Evolutionary conservation across 1,140 invertebrate genomes (phyloP), one percentile per base, ranked within the genome.

Genomic region (Aphis gossypii): DNA sequence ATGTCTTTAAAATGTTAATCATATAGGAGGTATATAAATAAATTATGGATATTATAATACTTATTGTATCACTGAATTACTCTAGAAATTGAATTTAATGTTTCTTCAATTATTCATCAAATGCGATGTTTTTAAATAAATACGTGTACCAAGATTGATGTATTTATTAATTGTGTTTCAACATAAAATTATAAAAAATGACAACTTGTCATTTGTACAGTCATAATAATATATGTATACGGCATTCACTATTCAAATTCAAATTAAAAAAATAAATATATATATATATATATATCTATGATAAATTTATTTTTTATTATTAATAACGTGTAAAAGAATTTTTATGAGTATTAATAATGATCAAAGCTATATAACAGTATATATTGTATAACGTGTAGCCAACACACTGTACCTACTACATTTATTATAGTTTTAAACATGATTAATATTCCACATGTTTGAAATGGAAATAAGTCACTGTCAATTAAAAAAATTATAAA

Each of bases 381-480:
- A 20, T 51, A 51, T 51, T 51, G 18, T 51, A 51, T 0, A 46
- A 76, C n/a, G 30, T n/a, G 60, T 18, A 76, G 60, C 14, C 60
- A 76, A 76, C 60, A 76, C 60, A 76, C 60, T n/a, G 2, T 21
- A 76, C 38, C 38, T 41, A 41, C 60, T 76, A n/a, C 60, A 76
- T 76, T 76, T 76, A 76, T 76, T 76, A 76, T 76, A n/a, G 60
- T 76, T 76, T n/a, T 76, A n/a, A 76, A 76, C 60, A n/a, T 76
- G 30, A 76, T 76, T 76, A 76, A 76, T 76, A 76, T 35, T 35
- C 60, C 60, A 76, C 60, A 76, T 76, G 60, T 76, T 76, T 76
- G 60, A 76, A 76, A 76, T 76, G 60, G 60, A 76, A 76, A 76
- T 76, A 76, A 76, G 60, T 76, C 60, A 76, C 60, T 76, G 60